A percentile compares a stretch with the other conserved stretches of the same genome.
Evolutionary conservation across 2,113 vertebrate species (phyloP).

Genomic region (Actinemys pallida): DNA sequence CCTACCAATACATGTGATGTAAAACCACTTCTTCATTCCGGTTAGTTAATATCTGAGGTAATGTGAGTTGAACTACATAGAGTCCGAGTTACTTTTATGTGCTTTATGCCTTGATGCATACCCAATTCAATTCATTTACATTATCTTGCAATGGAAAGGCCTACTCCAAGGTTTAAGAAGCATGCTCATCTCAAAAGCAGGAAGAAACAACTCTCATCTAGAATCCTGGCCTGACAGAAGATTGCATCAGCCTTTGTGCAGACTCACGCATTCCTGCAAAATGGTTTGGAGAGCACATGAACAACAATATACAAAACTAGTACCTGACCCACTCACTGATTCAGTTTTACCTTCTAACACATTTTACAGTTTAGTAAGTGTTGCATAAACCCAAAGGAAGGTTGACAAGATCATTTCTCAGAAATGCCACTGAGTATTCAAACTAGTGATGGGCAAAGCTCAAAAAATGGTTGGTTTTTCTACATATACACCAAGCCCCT

Average conservation of each 20-base stretch:
- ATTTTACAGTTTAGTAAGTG: not conserved
- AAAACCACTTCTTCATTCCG: not conserved
- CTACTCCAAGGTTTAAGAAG: not conserved
- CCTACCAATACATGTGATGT: not conserved
- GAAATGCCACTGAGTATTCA: not conserved
- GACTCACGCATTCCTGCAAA: not conserved
- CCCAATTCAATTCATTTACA: not conserved
- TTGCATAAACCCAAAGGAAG: not conserved
- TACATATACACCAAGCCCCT: not conserved
- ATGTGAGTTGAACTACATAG: not conserved
- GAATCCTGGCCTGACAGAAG: not conserved
- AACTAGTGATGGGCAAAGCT: fast-evolving
- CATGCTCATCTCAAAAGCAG: not conserved
- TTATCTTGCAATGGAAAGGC: not conserved
- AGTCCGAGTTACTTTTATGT: not conserved
- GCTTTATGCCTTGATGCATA: not conserved
- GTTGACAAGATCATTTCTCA: not conserved
- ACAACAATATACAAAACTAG: not conserved
- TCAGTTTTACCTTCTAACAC: not conserved
- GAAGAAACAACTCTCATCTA: not conserved
- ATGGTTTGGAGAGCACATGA: not conserved
- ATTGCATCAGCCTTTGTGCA: not conserved
- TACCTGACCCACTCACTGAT: not conserved
- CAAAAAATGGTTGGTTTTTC: not conserved
- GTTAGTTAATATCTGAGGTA: not conserved